These are phyloP conservation scores for Drosophila baimaii DNA, from an alignment of 1,140 invertebrate genomes.

Conservation along the genomic window DNA sequence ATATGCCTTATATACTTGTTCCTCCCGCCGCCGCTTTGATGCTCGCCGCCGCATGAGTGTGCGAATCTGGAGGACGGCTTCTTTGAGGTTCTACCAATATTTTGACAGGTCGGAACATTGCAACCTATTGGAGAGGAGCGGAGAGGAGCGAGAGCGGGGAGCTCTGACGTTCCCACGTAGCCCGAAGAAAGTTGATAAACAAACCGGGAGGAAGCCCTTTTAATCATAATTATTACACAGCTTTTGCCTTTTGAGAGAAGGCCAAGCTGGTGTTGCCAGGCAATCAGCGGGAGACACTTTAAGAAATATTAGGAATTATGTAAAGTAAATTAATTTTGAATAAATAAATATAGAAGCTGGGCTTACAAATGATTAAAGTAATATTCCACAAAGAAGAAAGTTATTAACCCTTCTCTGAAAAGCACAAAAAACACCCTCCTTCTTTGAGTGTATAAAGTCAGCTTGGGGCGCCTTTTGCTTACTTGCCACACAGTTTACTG, in stretches of 20 bases:
- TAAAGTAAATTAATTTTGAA: no score
- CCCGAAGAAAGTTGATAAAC: slow-evolving; percentile 31
- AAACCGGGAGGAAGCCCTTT: slow-evolving; percentile 18
- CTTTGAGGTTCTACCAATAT: slow-evolving; percentile 66
- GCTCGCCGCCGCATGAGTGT: slow-evolving; percentile 69
- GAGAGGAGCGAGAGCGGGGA: no score
- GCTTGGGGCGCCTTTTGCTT: slow-evolving; percentile 6
- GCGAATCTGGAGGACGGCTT: slow-evolving; percentile 61
- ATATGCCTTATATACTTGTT: slow-evolving; percentile 27
- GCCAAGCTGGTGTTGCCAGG: neutral
- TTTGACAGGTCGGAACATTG: slow-evolving; percentile 68
- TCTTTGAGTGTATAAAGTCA: slow-evolving; percentile 9
- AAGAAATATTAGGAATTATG: neutral
- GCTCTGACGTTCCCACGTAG: slow-evolving; percentile 70
- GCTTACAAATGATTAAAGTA: neutral
- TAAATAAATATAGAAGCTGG: no score
- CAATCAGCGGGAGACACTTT: slow-evolving; percentile 8
- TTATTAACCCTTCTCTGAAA: neutral
- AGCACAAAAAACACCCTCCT: neutral
- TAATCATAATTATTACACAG: slow-evolving; percentile 46
- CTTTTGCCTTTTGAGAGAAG: slow-evolving; percentile 21
- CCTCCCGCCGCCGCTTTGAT: slow-evolving; percentile 30
- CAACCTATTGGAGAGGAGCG: slow-evolving; percentile 35
- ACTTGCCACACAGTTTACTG: slow-evolving; percentile 31
- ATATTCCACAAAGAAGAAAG: neutral